A percentile compares a stretch with the other conserved stretches of the same genome.
Conservation (phyloP, 2,113 vertebrate genomes). For the Ondatra zibethicus region DNA sequence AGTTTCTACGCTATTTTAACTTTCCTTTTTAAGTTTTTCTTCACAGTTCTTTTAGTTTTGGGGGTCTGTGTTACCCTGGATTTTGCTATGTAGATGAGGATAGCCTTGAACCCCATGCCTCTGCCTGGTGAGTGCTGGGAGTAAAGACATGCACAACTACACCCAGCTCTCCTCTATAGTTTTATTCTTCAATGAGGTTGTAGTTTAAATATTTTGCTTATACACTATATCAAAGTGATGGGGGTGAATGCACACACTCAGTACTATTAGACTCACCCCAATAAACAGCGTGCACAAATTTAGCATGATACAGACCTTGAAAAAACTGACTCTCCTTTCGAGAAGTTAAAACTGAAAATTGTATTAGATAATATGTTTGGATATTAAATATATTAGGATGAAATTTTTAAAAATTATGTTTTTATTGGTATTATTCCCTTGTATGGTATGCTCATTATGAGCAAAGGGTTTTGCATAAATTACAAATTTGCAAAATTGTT, state of each 20-base stretch:
- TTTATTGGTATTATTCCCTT: constrained; percentile 33
- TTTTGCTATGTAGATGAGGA: background rate
- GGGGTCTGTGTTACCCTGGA: background rate
- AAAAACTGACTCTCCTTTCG: constrained; percentile 26
- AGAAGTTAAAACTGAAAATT: constrained; percentile 60
- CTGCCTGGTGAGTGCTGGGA: background rate
- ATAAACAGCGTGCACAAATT: constrained; percentile 40
- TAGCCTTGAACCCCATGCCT: background rate
- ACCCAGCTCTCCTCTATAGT: background rate
- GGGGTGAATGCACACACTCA: background rate
- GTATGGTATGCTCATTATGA: background rate
- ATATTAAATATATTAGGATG: constrained; percentile 37
- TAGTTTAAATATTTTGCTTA: constrained; percentile 49
- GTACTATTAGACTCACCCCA: constrained; percentile 31
- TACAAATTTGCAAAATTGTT: constrained; percentile 33
- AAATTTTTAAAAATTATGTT: constrained; percentile 26
- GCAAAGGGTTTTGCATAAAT: constrained; percentile 31
- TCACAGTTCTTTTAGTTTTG: background rate
- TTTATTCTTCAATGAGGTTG: constrained; percentile 33
- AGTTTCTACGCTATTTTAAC: constrained; percentile 18
- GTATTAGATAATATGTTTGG: background rate
- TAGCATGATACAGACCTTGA: constrained; percentile 19
- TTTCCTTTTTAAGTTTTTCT: background rate
- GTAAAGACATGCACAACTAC: background rate
- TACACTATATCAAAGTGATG: background rate